These are phyloP conservation scores for Marasmarcha lunaedactyla DNA, from an alignment of 2,888 invertebrate genomes.

Conservation along the genomic window DNA sequence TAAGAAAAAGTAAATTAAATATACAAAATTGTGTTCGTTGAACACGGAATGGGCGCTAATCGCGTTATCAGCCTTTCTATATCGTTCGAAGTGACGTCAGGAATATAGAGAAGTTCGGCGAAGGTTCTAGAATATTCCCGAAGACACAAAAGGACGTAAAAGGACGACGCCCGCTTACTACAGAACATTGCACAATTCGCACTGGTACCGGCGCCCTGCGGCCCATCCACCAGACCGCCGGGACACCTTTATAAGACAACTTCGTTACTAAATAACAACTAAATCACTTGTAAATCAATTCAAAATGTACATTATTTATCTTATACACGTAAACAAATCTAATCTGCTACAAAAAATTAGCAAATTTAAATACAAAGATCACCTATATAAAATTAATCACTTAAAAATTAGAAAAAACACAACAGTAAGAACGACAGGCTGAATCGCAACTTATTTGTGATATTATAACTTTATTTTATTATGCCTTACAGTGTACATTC, in stretches of 20 bases:
- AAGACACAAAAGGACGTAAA: not conserved
- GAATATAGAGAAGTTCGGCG: conserved; percentile 22
- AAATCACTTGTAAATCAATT: conserved; percentile 70
- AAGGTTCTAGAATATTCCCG: not conserved
- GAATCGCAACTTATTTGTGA: conserved; percentile 44
- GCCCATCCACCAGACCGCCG: conserved; percentile 52
- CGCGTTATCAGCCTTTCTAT: conserved; percentile 45
- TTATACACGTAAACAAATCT: conserved; percentile 64
- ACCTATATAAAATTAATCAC: conserved; percentile 66
- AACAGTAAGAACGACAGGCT: conserved; percentile 32
- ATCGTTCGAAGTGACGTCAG: conserved; percentile 40
- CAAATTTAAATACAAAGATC: conserved; percentile 68
- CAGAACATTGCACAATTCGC: conserved; percentile 56
- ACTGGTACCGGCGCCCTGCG: conserved; percentile 51
- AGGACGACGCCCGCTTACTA: conserved; percentile 13
- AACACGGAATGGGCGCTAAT: conserved; percentile 58
- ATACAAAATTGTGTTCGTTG: conserved; percentile 43
- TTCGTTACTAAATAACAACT: conserved; percentile 69
- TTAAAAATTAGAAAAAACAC: conserved; percentile 66
- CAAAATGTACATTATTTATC: conserved; percentile 67
- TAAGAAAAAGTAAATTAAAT: conserved; percentile 37
- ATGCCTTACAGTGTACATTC: conserved; percentile 62
- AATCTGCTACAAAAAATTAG: conserved; percentile 70
- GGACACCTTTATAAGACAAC: conserved; percentile 56
- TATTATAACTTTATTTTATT: conserved; percentile 41